Percentiles rank a stretch among this genome's conserved stretches.
Conservation (phyloP, 2,113 vertebrate genomes). For the Chionodraco myersi region DNA sequence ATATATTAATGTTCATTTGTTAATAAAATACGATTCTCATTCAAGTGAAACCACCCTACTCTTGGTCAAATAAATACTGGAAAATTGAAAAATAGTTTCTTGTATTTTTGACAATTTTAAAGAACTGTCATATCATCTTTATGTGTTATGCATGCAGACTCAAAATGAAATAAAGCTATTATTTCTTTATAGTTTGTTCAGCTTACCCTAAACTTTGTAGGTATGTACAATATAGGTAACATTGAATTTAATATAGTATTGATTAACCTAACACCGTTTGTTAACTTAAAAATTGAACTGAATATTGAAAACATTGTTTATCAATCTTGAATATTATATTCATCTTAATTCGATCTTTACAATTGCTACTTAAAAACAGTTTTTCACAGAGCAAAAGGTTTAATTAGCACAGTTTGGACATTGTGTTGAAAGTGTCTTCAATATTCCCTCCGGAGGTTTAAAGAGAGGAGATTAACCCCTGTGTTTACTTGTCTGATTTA, state of each 20-base stretch:
- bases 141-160: background rate
- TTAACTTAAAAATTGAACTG: too few relatives aligned
- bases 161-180: background rate
- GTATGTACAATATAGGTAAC: too few relatives aligned
- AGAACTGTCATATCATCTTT: background rate
- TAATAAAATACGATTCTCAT: background rate
- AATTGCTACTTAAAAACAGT: background rate
- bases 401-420: conserved; percentile 27
- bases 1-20: background rate
- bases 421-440: conserved; percentile 47
- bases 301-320: background rate
- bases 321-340: background rate
- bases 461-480: conserved; percentile 78
- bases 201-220: background rate
- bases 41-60: background rate
- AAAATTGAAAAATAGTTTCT: background rate
- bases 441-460: conserved; percentile 75
- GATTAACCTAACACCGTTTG: too few relatives aligned
- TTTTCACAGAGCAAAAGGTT: conserved; percentile 3
- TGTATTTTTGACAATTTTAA: background rate
- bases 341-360: background rate
- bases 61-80: background rate
- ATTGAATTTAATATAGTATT: too few relatives aligned
- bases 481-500: conserved; percentile 83
- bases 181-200: background rate